Evolutionary conservation across 1,140 invertebrate species (phyloP).

Genomic region (Drosophila azteca): DNA sequence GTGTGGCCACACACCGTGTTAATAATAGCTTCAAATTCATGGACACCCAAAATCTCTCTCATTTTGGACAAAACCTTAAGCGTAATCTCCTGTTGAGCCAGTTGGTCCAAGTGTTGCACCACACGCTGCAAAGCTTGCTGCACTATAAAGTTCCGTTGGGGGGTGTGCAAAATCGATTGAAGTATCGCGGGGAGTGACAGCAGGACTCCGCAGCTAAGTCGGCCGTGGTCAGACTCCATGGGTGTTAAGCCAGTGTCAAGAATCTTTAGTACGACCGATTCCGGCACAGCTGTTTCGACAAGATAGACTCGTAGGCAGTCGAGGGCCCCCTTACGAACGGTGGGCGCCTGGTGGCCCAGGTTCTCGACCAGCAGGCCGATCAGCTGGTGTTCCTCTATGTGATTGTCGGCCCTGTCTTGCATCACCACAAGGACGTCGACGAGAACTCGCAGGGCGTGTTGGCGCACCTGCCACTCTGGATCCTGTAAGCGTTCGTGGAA

Average conservation of each 20-base stretch:
- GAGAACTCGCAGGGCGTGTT: constrained; percentile 90
- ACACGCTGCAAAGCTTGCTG: constrained; percentile 86
- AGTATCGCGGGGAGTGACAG: constrained; percentile 88
- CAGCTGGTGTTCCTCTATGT: constrained; percentile 85
- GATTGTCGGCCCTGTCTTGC: constrained; percentile 86
- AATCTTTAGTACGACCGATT: constrained; percentile 86
- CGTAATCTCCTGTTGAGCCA: constrained; percentile 88
- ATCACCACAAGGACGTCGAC: constrained; percentile 89
- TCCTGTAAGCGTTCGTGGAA: constrained; percentile 89
- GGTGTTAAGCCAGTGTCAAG: constrained; percentile 87
- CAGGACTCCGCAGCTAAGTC: constrained; percentile 88
- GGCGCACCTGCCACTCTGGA: constrained; percentile 91
- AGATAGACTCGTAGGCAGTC: constrained; percentile 89
- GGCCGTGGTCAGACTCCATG: constrained; percentile 85
- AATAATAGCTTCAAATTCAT: constrained; percentile 86
- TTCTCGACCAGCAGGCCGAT: constrained; percentile 89
- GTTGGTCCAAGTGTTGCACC: constrained; percentile 87
- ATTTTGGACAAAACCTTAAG: constrained; percentile 88
- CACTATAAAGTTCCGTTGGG: constrained; percentile 82
- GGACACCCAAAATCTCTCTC: constrained; percentile 86
- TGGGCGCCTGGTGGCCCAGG: constrained; percentile 89
- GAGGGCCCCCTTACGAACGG: constrained; percentile 89
- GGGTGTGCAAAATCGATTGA: constrained; percentile 84
- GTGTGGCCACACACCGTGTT: constrained; percentile 74
- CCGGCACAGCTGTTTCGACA: constrained; percentile 86